These are phyloP conservation scores for Callaeas wilsoni DNA, from an alignment of 2,113 vertebrate genomes.

Conservation along the genomic window DNA sequence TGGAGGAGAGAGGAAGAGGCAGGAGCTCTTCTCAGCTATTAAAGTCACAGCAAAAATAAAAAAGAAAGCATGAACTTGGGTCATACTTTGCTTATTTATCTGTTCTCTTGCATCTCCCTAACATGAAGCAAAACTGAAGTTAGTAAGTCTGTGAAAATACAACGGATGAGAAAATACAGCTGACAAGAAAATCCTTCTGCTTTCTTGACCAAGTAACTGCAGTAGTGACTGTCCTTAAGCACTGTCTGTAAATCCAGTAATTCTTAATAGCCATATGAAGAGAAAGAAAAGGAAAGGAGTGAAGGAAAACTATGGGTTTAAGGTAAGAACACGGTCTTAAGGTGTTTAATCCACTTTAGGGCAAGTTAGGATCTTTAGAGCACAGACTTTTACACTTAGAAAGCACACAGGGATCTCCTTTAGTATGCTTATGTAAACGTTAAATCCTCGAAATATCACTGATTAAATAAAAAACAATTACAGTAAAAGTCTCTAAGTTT, in stretches of 20 bases:
- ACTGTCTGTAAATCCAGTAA: background rate
- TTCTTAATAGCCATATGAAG: background rate
- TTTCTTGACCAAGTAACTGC: background rate
- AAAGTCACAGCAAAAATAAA: background rate
- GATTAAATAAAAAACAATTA: background rate
- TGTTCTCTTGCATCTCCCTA: background rate
- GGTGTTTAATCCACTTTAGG: background rate
- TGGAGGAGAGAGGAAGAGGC: constrained; percentile 56
- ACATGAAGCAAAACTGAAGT: accelerated
- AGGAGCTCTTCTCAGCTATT: background rate
- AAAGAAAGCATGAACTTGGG: background rate
- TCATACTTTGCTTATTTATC: background rate
- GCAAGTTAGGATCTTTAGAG: background rate
- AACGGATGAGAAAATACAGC: background rate
- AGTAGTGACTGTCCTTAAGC: background rate
- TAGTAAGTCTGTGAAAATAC: background rate
- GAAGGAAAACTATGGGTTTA: background rate
- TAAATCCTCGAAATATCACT: constrained; percentile 7
- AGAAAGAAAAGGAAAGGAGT: background rate
- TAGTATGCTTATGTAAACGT: background rate
- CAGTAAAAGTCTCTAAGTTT: background rate
- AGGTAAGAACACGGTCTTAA: background rate
- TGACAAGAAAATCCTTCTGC: background rate
- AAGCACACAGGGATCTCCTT: background rate
- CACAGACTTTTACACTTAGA: background rate